Conservation (phyloP, 2,797 vertebrate genomes). For the Chelonia mydas region DNA sequence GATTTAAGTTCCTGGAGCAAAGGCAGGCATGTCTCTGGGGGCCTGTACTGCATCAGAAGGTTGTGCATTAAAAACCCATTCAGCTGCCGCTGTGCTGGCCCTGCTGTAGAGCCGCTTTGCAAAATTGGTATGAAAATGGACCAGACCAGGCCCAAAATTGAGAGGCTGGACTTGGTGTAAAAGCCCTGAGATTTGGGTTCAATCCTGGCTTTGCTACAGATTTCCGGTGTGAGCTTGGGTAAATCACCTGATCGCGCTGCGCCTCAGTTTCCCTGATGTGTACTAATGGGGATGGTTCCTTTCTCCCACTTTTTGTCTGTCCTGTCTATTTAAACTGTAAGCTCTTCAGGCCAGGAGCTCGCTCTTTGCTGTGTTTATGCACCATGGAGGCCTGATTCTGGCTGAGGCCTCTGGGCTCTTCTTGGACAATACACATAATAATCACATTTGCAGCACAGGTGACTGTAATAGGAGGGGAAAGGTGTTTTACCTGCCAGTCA, state of each 20-base stretch:
- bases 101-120: neutral
- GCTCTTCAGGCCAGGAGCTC: neutral
- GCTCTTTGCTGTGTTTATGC: neutral
- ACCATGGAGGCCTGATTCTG: neutral
- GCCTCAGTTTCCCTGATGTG: neutral
- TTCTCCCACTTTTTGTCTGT: neutral
- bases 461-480: neutral
- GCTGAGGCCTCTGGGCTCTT: neutral
- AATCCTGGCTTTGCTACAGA: neutral
- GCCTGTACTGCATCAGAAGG: neutral
- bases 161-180: neutral
- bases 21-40: neutral
- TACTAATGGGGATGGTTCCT: neutral
- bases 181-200: neutral
- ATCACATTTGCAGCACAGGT: neutral
- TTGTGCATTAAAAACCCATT: neutral
- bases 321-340: neutral
- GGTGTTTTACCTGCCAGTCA: neutral
- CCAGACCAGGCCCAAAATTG: neutral
- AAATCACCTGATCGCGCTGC: neutral
- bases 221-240: neutral
- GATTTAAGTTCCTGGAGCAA: neutral
- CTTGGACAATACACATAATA: neutral
- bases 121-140: neutral
- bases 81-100: neutral